Base-by-base conservation (phyloP, 2,113 vertebrate genomes). In the Strix uralensis region DNA sequence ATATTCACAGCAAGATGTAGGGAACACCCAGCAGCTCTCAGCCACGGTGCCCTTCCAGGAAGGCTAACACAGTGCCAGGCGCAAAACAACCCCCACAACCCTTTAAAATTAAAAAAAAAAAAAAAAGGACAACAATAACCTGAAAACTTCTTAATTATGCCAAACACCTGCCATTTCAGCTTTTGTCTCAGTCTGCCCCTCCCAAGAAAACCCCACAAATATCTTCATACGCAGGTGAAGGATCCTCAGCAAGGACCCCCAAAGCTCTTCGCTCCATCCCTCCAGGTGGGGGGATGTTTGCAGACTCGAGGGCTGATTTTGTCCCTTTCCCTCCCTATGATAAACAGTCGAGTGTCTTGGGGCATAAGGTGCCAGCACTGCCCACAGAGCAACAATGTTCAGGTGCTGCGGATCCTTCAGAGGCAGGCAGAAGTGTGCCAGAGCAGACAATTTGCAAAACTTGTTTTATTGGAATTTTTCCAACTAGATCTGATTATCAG, bases 331-430 rank as follows among this genome's bases (percentile, higher is more conserved):
- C 47, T 47, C 20, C 47, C 42, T 13, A 3, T 9, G 36, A 61
- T 71, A 83, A 86, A 52, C 0, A 69, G 40, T 18, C 51, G 4
- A 6, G 12, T 15, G 52, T 72, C 32, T 51, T 2, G 1, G 42
- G 62, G 26, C 57, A 65, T 5, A 3, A 0, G 0, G 51, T 57
- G 13, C 44, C 59, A 67, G 42, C 21, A 4, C n/a, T 72, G 54
- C 62, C 44, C 49, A 72, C 34, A 38, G 22, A 92, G 23, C 58
- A 42, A 44, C 54, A 57, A 47, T 0, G 0, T 15, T n/a, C 0
- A 3, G 26, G 58, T 0, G 0, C 52, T 34, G 75, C 0, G 0
- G 54, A 36, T 30, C 40, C 40, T 61, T 52, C 0, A 0, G 18
- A 83, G 23, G 30, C 29, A 61, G n/a, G 71, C 36, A 77, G 67